phyloP scores from a whole-genome alignment of 2,113 vertebrate genomes.

The Grammomys dolichurus region DNA sequence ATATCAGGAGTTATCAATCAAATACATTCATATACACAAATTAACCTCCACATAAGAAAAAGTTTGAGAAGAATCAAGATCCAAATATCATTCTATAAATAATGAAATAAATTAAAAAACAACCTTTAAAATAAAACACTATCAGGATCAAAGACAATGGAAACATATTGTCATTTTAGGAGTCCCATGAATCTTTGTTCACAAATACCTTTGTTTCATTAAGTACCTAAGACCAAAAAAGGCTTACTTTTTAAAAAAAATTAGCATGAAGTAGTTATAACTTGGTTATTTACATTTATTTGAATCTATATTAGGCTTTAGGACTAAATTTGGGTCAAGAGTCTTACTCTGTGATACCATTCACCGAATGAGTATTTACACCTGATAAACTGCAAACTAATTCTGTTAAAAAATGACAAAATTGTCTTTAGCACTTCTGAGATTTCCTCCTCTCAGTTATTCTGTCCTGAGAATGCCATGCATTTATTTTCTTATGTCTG shows the following conservation, averaged over 20 bases:
- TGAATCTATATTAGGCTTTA: not conserved
- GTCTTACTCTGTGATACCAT: not conserved
- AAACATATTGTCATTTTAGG: not conserved
- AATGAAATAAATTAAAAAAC: not conserved
- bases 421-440: not conserved
- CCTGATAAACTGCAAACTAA: not conserved
- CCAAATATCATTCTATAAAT: not conserved
- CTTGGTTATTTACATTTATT: not conserved
- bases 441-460: not conserved
- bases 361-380: fast-evolving
- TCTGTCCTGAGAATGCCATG: not conserved
- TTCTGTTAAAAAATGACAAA: not conserved
- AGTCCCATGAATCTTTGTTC: not conserved
- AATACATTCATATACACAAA: not conserved
- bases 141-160: not conserved
- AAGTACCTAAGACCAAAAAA: not conserved
- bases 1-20: not conserved
- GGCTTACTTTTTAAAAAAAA: not conserved
- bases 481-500: not conserved
- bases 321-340: not conserved
- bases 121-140: not conserved
- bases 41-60: not conserved
- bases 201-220: not conserved
- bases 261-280: not conserved
- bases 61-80: not conserved